Percentiles rank a stretch among this genome's conserved stretches.
Evolutionary conservation across 92 coral and sea anemone genomes (phyloP).

Genomic region (Paramuricea clavata): DNA sequence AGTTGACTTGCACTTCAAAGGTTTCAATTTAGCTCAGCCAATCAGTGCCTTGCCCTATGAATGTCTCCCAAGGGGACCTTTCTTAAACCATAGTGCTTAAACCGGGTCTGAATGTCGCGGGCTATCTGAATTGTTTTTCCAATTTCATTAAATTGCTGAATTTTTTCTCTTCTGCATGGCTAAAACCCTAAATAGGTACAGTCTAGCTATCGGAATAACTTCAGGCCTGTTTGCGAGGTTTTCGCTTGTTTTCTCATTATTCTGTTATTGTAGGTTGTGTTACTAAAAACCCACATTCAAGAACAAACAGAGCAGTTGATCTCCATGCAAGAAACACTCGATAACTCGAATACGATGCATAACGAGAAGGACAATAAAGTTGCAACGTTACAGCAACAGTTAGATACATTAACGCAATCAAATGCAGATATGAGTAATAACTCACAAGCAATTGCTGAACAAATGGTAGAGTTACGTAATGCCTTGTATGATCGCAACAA

Average conservation of each 20-base stretch:
- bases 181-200: too few relatives aligned
- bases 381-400: conserved; percentile 69
- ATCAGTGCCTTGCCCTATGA: too few relatives aligned
- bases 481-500: conserved; percentile 20
- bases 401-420: conserved; percentile 44
- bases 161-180: too few relatives aligned
- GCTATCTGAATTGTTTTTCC: too few relatives aligned
- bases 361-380: conserved; percentile 75
- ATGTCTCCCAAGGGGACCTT: too few relatives aligned
- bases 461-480: conserved; percentile 35
- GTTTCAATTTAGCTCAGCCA: too few relatives aligned
- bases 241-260: neutral
- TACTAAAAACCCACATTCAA: conserved; percentile 77
- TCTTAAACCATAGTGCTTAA: too few relatives aligned
- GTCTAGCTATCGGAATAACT: too few relatives aligned
- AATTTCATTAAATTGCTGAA: too few relatives aligned
- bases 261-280: conserved; percentile 68
- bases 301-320: conserved; percentile 79
- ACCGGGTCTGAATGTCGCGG: too few relatives aligned
- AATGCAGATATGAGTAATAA: conserved; percentile 71
- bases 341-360: conserved; percentile 69
- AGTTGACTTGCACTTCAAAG: too few relatives aligned
- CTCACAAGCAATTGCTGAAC: conserved; percentile 80
- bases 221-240: too few relatives aligned
- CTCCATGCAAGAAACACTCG: conserved; percentile 76